Percentiles rank a stretch among this genome's conserved stretches.
These are phyloP conservation scores for Linepithema humile DNA, from an alignment of 1,140 invertebrate genomes.

Conservation along the genomic window DNA sequence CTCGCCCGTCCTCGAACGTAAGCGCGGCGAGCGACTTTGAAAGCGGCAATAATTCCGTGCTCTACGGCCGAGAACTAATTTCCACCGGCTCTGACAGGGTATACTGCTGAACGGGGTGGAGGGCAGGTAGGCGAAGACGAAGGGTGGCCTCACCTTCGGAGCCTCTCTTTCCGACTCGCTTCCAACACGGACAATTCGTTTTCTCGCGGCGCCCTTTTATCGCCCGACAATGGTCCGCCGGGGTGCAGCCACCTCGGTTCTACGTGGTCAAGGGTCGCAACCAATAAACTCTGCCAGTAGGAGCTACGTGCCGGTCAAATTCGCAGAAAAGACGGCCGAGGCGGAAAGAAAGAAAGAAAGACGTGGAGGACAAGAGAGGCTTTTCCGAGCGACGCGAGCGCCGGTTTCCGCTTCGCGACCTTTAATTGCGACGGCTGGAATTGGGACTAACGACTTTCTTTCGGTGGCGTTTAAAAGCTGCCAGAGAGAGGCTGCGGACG, in stretches of 20 bases:
- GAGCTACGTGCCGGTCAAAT: conserved; percentile 35
- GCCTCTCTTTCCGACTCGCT: not conserved
- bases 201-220: conserved; percentile 66
- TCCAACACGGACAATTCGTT: conserved; percentile 50
- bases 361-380: not conserved
- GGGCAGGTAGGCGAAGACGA: conserved; percentile 40
- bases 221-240: conserved; percentile 61
- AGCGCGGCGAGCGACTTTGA: conserved; percentile 70
- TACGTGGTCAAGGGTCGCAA: conserved; percentile 51
- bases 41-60: conserved; percentile 76
- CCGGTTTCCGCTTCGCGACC: conserved; percentile 3
- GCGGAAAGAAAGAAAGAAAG: not conserved
- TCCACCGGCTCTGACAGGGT: conserved; percentile 60
- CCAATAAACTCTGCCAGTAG: conserved; percentile 58
- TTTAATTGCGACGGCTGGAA: conserved; percentile 31
- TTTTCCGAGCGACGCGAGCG: conserved; percentile 35
- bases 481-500: not conserved
- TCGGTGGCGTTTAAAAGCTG: conserved; percentile 35
- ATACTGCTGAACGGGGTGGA: not conserved
- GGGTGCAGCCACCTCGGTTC: not conserved
- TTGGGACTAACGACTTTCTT: conserved; percentile 46
- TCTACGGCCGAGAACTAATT: conserved; percentile 75
- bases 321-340: conserved; percentile 14
- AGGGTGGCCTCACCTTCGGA: conserved; percentile 32
- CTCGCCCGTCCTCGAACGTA: conserved; percentile 56